Evolutionary conservation across 2,888 invertebrate genomes (phyloP), one percentile per base, ranked within the genome.

Genomic region (Coenonympha glycerion): DNA sequence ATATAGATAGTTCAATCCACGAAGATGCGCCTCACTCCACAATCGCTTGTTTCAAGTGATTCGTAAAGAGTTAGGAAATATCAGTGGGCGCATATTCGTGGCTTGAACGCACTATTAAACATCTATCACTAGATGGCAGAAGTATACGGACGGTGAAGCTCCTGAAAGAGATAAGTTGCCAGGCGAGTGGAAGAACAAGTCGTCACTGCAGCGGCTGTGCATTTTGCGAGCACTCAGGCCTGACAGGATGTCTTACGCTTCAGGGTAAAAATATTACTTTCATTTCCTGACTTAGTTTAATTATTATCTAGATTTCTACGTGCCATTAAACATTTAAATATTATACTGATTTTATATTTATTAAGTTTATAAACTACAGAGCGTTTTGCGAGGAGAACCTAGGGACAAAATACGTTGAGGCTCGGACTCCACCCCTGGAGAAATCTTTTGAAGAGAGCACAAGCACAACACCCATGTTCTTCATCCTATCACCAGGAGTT

Each of bases 81-180:
- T n/a, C n/a, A n/a, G n/a, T n/a, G n/a, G n/a, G n/a, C n/a, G n/a
- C n/a, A n/a, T n/a, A n/a, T n/a, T n/a, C n/a, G n/a, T n/a, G 6
- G 11, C 11, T 31, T 31, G 9, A 31, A 5, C n/a, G n/a, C n/a
- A n/a, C n/a, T n/a, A n/a, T n/a, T n/a, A n/a, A n/a, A n/a, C n/a
- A n/a, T n/a, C n/a, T n/a, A n/a, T n/a, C n/a, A n/a, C 15, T 48
- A 90, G 97, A 49, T 98, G 98, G 98, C 93, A 93, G 66, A 96
- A 95, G 71, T 95, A 96, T 66, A 92, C 95, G 0, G 97, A 98
- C 64, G 93, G 95, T 15, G 97, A 98, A 72, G 92, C 92, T 54
- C 97, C 98, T 0, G 98, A 98, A 76, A 92, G 93, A 65, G 97
- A 98, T 74, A 96, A 95, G 73, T 90, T 97, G 61, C 98, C 98